Conservation (phyloP, 2,797 vertebrate genomes). For the Columba guinea region DNA sequence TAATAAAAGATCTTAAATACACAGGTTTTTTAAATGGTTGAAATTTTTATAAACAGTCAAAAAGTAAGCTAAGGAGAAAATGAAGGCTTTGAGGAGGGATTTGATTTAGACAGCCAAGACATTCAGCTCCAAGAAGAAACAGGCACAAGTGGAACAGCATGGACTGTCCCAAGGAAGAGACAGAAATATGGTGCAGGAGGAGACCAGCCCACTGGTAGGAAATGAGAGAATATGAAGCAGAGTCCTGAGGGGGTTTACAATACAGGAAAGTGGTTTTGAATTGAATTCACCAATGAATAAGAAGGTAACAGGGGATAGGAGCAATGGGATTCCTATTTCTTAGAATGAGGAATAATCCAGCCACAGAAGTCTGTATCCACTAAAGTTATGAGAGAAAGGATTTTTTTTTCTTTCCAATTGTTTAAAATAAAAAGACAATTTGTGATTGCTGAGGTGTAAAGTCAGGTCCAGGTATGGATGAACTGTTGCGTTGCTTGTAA, state of each 20-base stretch:
- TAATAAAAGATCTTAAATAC: not conserved
- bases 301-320: not conserved
- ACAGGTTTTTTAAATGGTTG: not conserved
- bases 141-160: not conserved
- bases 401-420: not conserved
- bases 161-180: not conserved
- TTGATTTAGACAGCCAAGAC: not conserved
- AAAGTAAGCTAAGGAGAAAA: not conserved
- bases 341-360: not conserved
- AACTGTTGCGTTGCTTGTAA: not conserved
- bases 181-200: not conserved
- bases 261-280: slow-evolving; percentile 7
- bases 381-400: not conserved
- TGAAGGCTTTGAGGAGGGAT: not conserved
- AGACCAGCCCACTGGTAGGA: not conserved
- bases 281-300: not conserved
- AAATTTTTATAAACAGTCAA: not conserved
- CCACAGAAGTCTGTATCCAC: not conserved
- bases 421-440: not conserved
- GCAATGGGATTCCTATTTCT: not conserved
- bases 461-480: not conserved
- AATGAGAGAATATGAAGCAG: not conserved
- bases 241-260: not conserved
- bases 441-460: not conserved
- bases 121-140: not conserved